A percentile compares a stretch with the other conserved stretches of the same genome.
Conservation (phyloP, 2,797 vertebrate genomes). For the Bufotes viridis region DNA sequence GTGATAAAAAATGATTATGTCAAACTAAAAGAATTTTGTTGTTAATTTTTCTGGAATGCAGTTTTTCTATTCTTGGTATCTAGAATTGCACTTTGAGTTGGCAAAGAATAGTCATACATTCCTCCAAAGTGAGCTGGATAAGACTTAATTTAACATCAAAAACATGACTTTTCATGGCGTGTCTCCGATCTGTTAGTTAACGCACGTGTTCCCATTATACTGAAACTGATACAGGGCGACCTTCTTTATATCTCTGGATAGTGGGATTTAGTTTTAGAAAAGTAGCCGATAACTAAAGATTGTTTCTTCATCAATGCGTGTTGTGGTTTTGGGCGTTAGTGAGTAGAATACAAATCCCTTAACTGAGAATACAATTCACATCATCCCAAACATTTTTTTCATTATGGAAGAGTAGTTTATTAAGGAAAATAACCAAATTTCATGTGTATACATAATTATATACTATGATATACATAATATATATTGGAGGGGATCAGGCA, state of each 20-base stretch:
- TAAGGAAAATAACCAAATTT: neutral
- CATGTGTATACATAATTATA: too few species aligned
- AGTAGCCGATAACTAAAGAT: neutral
- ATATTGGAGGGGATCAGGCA: too few species aligned
- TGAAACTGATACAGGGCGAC: neutral
- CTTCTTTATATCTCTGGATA: constrained; percentile 5
- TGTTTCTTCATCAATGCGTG: neutral
- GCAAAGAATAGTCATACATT: neutral
- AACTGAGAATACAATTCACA: neutral
- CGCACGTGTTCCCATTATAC: neutral
- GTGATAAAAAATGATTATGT: too few species aligned
- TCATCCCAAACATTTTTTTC: too few species aligned
- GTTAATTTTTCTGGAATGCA: neutral
- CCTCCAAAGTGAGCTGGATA: neutral
- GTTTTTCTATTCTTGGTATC: neutral
- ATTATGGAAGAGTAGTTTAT: neutral
- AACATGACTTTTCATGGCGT: neutral
- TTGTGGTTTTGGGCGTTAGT: neutral
- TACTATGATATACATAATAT: too few species aligned
- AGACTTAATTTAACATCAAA: neutral
- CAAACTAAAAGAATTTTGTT: neutral
- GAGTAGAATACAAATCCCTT: neutral
- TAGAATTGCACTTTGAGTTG: neutral
- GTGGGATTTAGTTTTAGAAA: constrained; percentile 31
- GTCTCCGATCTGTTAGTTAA: neutral